phyloP scores from a whole-genome alignment of 2,113 vertebrate species.

The Halichoeres trimaculatus region DNA sequence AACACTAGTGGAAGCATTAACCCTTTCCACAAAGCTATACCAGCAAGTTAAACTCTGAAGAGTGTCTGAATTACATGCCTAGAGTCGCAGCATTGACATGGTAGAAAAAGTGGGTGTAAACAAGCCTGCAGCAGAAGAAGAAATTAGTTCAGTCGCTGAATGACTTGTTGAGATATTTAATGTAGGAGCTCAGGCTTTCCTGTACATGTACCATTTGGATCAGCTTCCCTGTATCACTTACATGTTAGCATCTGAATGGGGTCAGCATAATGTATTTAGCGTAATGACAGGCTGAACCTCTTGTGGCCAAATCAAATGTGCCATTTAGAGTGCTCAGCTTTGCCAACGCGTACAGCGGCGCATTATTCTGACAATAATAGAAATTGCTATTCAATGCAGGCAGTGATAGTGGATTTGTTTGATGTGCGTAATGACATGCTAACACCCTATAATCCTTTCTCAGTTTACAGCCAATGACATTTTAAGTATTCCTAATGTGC shows the following conservation, averaged over 20 bases:
- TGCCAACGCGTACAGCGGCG: conserved; percentile 4
- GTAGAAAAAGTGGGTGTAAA: neutral
- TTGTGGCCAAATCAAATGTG: conserved; percentile 28
- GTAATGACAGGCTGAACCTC: conserved; percentile 25
- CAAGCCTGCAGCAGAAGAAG: neutral
- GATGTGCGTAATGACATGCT: conserved; percentile 66
- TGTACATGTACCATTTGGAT: neutral
- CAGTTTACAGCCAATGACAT: conserved; percentile 62
- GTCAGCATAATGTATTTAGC: conserved; percentile 28
- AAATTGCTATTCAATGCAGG: conserved; percentile 49
- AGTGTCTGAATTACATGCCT: too few relatives aligned
- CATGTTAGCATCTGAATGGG: conserved; percentile 19
- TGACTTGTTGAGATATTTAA: neutral
- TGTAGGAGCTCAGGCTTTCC: neutral
- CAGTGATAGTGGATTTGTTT: conserved; percentile 62
- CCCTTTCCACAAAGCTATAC: conserved; percentile 9
- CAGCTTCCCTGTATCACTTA: neutral
- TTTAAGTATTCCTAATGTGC: conserved; percentile 70
- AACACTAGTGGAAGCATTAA: conserved; percentile 30
- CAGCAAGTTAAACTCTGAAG: neutral
- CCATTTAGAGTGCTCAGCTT: conserved; percentile 24
- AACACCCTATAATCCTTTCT: conserved; percentile 69
- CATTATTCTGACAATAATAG: conserved; percentile 7
- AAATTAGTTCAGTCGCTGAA: neutral
- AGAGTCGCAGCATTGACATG: too few relatives aligned